Evolutionary conservation across 2,888 invertebrate species (phyloP).

Genomic region (Coronaproctus castanopsis): DNA sequence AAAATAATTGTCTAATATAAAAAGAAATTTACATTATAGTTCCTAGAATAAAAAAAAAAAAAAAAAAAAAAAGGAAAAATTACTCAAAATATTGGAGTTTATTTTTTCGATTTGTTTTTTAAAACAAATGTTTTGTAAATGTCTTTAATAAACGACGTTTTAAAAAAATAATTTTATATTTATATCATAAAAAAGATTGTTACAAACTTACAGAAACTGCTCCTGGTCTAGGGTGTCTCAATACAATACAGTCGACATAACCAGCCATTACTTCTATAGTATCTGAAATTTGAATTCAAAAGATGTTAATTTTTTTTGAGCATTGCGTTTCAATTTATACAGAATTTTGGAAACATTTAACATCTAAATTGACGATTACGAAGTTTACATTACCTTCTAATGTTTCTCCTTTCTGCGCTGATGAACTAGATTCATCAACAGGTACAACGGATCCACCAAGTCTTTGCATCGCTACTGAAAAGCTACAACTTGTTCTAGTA

Average conservation of each 20-base stretch:
- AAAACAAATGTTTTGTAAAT: no score
- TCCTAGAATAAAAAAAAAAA: no score
- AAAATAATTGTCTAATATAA: no score
- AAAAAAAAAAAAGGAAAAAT: no score
- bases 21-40: no score
- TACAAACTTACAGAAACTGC: conserved; percentile 54
- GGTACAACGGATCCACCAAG: conserved; percentile 82
- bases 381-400: conserved; percentile 58
- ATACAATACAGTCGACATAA: conserved; percentile 80
- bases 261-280: conserved; percentile 71
- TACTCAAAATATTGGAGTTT: not conserved
- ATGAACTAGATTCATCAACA: conserved; percentile 76
- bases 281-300: conserved; percentile 28
- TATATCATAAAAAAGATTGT: not conserved
- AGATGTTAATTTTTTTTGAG: not conserved
- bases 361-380: not conserved
- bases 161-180: no score
- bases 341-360: not conserved
- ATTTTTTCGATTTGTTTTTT: not conserved
- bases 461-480: conserved; percentile 88
- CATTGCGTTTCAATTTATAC: not conserved
- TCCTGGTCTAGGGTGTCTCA: conserved; percentile 82
- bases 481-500: conserved; percentile 89
- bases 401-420: conserved; percentile 90
- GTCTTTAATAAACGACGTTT: no score